Evolutionary conservation across 2,888 invertebrate species (phyloP), one percentile per base, ranked within the genome.

Genomic region (Phlogophora meticulosa): DNA sequence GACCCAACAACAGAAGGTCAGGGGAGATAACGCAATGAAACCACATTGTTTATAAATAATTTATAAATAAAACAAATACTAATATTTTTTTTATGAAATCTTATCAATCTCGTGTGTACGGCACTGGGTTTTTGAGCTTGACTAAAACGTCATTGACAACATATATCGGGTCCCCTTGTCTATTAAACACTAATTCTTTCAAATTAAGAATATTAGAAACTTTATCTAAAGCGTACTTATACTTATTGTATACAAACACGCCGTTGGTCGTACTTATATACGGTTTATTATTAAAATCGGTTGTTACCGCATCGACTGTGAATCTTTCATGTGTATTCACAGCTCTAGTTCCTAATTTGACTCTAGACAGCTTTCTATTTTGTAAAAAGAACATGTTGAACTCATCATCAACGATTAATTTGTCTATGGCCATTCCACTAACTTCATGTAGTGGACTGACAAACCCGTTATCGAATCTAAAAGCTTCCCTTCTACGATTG

Each of bases 171-270:
- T 93, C 92, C 22, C 91, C 90, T 4, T 80, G 76, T 38, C 81
- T 91, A 42, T 87, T 88, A 85, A 95, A 95, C 0, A 90, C 85
- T 1, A 94, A 62, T 36, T 90, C 90, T 76, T 80, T 91, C 22
- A 94, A 71, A 82, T 91, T 86, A 45, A 55, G 85, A 24, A 94
- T 78, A 70, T 89, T 83, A 2, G 90, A 87, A 9, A 91, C 85
- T 76, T 90, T 94, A 71, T 94, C 94, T 56, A 93, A 85, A 0
- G 88, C 91, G 66, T 87, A 94, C 62, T 94, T 95, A 64, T 91
- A 94, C 56, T 93, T 94, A 82, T 95, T 94, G 51, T 94, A 95
- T 0, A 88, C 84, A 55, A 88, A 94, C 0, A 94, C 61, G 1
- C 94, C 94, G 56, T 88, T 88, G 1, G 82, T 87, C 0, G 93